Conservation (phyloP, 1,140 invertebrate genomes). For the Teleogryllus occipitalis region DNA sequence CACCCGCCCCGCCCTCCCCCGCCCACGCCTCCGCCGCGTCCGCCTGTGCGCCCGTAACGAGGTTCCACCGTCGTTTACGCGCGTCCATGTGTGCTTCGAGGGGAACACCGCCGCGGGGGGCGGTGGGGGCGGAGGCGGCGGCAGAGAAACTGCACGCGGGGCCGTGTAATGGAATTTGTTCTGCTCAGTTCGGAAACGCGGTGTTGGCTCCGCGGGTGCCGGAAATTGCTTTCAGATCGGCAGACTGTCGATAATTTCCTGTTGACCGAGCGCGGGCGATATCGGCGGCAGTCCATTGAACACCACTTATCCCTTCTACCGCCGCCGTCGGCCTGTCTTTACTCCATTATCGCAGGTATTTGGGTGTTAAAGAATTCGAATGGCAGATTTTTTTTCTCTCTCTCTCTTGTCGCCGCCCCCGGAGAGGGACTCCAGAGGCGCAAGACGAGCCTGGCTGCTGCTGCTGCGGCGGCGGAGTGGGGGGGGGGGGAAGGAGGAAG, state of each 20-base stretch:
- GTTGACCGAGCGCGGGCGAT: background rate
- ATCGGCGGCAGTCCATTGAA: background rate
- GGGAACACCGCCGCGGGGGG: no score
- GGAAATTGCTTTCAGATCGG: conserved; percentile 3
- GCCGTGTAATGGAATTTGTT: background rate
- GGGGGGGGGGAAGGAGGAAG: background rate
- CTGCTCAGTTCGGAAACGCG: background rate
- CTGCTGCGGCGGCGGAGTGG: no score
- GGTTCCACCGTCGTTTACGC: no score
- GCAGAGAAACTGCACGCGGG: background rate
- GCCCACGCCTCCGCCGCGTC: no score
- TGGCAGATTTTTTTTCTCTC: background rate
- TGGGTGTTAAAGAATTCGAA: background rate
- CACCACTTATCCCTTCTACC: background rate
- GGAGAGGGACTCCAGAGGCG: background rate
- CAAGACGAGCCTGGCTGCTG: no score
- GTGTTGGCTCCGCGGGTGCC: background rate
- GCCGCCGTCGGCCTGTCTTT: background rate
- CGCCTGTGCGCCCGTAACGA: no score
- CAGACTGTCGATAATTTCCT: background rate
- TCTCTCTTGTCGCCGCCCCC: background rate
- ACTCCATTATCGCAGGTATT: conserved; percentile 1
- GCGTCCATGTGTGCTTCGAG: no score
- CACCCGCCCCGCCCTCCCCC: no score
- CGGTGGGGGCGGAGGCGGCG: no score